Evolutionary conservation across 2,888 invertebrate genomes (phyloP).

Genomic region (Seladonia tumulorum): DNA sequence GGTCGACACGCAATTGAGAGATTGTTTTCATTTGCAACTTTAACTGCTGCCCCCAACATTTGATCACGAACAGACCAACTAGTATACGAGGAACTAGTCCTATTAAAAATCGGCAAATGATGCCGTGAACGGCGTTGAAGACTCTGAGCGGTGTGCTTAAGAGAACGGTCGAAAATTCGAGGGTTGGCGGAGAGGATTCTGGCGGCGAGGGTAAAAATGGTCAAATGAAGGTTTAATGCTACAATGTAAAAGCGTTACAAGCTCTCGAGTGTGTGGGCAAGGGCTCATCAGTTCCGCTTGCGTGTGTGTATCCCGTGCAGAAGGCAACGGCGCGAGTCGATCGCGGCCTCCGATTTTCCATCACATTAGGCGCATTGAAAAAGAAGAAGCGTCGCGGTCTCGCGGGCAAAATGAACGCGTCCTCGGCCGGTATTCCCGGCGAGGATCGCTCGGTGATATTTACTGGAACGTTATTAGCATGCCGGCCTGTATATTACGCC

Average conservation of each 20-base stretch:
- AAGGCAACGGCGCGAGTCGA: neutral
- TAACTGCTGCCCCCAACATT: too few species aligned
- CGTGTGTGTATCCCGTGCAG: neutral
- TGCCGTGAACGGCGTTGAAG: neutral
- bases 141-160: neutral
- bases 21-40: too few species aligned
- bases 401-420: slow-evolving; percentile 55
- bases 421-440: slow-evolving; percentile 3
- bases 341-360: slow-evolving; percentile 6
- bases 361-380: slow-evolving; percentile 13
- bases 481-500: slow-evolving; percentile 61
- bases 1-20: too few species aligned
- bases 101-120: neutral
- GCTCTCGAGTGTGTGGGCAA: neutral
- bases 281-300: neutral
- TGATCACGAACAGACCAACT: too few species aligned
- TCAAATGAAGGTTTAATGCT: neutral
- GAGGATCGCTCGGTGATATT: slow-evolving; percentile 57
- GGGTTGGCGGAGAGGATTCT: neutral
- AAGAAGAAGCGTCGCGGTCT: slow-evolving; percentile 18
- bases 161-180: neutral
- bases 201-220: neutral
- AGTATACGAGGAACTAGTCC: too few species aligned
- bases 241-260: neutral
- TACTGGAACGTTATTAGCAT: slow-evolving; percentile 68